Evolutionary conservation across 2,797 vertebrate species (phyloP).

Genomic region (Clarias laeviceps): DNA sequence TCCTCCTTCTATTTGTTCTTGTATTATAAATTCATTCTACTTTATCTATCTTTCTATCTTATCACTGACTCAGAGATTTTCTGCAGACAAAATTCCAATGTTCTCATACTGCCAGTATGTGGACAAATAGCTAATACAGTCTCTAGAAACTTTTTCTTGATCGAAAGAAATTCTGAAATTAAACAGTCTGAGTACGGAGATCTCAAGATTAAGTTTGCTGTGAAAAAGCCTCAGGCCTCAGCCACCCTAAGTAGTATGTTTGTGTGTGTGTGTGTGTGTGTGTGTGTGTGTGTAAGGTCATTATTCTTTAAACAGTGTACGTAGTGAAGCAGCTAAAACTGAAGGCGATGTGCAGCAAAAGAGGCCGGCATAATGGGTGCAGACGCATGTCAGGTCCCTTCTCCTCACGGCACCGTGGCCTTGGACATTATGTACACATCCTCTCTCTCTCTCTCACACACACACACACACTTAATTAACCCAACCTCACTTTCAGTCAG

Average conservation of each 20-base stretch:
- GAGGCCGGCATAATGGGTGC: conserved; percentile 67
- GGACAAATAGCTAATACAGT: no score
- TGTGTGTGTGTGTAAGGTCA: conserved; percentile 18
- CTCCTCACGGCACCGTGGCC: conserved; percentile 62
- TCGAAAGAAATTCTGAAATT: background rate
- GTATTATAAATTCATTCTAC: no score
- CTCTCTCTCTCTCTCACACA: conserved; percentile 42
- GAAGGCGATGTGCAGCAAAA: conserved; percentile 58
- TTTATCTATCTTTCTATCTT: no score
- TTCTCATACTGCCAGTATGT: no score
- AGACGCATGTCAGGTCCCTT: conserved; percentile 76
- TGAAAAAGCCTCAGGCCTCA: conserved; percentile 28
- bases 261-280: conserved; percentile 51
- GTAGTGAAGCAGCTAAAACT: conserved; percentile 58
- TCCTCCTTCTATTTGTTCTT: no score
- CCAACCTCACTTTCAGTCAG: conserved; percentile 27
- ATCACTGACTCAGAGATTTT: no score
- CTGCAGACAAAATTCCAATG: no score
- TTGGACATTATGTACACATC: conserved; percentile 59
- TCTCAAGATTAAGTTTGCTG: conserved; percentile 18
- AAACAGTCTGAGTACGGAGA: background rate
- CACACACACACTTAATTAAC: conserved; percentile 23
- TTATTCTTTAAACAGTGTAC: conserved; percentile 40
- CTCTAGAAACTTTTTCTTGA: background rate
- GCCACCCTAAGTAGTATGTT: conserved; percentile 45